Evolutionary conservation across 2,888 invertebrate species (phyloP).

Genomic region (Sphaerophoria rueppellii): DNA sequence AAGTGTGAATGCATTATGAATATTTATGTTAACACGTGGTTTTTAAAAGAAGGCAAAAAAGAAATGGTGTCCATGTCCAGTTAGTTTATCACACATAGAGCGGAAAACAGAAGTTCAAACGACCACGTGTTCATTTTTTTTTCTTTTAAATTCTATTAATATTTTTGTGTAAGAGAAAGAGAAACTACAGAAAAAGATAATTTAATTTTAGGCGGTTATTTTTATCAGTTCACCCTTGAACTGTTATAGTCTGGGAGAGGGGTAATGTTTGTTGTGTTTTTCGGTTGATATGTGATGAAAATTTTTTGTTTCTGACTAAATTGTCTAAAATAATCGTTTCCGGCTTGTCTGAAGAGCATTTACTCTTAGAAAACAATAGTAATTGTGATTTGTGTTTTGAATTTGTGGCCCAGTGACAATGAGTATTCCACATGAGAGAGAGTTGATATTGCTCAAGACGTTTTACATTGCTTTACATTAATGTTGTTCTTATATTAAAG

Average conservation of each 20-base stretch:
- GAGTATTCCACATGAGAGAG: no score
- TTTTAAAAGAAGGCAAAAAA: not conserved
- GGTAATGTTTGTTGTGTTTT: not conserved
- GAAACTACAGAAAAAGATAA: not conserved
- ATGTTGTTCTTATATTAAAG: no score
- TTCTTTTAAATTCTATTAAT: not conserved
- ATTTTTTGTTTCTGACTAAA: conserved; percentile 1
- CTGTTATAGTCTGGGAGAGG: not conserved
- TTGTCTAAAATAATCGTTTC: conserved; percentile 14
- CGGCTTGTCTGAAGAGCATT: not conserved
- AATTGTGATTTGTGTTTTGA: not conserved
- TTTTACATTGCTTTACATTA: no score
- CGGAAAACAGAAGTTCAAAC: not conserved
- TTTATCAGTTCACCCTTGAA: conserved; percentile 3
- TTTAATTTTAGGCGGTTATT: not conserved
- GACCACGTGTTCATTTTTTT: not conserved
- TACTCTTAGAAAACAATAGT: not conserved
- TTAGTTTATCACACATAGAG: not conserved
- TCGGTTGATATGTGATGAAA: not conserved
- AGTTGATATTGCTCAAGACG: no score
- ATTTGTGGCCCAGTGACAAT: not conserved
- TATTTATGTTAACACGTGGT: conserved; percentile 9
- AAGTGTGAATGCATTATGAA: not conserved
- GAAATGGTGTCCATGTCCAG: not conserved
- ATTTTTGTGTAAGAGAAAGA: not conserved